A percentile compares a stretch with the other conserved stretches of the same genome.
Evolutionary conservation across 2,888 invertebrate species (phyloP).

Genomic region (Tetragonisca angustula): DNA sequence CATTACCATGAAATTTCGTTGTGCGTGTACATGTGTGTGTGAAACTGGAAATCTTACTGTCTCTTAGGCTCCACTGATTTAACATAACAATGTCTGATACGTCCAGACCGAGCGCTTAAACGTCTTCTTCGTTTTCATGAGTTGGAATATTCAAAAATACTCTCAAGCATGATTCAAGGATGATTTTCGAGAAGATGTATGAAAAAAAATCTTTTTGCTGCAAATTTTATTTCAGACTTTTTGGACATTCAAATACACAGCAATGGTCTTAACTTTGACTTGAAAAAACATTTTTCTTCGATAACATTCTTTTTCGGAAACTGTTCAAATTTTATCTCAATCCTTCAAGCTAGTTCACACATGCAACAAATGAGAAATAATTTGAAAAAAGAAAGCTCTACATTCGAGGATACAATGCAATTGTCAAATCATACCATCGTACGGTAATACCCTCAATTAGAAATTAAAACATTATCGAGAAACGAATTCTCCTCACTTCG

Average conservation of each 20-base stretch:
- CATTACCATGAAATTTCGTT: constrained; percentile 7
- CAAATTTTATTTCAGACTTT: too few relatives aligned
- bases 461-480: background rate
- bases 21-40: too few relatives aligned
- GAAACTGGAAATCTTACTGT: background rate
- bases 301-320: background rate
- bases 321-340: background rate
- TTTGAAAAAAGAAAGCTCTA: too few relatives aligned
- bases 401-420: background rate
- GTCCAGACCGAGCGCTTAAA: background rate
- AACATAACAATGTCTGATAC: background rate
- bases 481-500: background rate
- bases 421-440: background rate
- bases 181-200: too few relatives aligned
- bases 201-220: too few relatives aligned
- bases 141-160: background rate
- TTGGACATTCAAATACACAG: too few relatives aligned
- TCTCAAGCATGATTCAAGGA: too few relatives aligned
- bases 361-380: too few relatives aligned
- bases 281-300: background rate
- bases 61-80: background rate
- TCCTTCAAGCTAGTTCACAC: too few relatives aligned
- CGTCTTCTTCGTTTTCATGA: background rate
- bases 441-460: background rate
- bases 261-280: too few relatives aligned